Evolutionary conservation across 2,797 vertebrate genomes (phyloP).

Genomic region (Erpetoichthys calabaricus): DNA sequence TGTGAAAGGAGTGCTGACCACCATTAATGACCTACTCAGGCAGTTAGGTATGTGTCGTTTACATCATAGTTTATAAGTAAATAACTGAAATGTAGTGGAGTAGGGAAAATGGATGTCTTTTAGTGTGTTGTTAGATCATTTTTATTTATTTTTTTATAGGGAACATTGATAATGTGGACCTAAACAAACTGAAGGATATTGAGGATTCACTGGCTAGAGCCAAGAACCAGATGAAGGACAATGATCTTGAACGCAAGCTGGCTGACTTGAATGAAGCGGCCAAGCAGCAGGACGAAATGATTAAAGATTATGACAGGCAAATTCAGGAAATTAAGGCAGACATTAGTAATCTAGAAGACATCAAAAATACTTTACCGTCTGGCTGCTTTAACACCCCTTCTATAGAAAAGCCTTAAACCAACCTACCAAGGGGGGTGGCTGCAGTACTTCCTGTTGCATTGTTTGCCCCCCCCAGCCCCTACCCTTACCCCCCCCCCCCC

Average conservation of each 20-base stretch:
- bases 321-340: conserved; percentile 79
- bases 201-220: conserved; percentile 69
- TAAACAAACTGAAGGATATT: conserved; percentile 78
- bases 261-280: conserved; percentile 70
- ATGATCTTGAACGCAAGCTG: conserved; percentile 73
- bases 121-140: too few species aligned
- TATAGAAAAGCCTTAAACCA: conserved; percentile 69
- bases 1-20: conserved; percentile 62
- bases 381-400: conserved; percentile 94
- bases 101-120: not conserved
- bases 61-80: not conserved
- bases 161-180: conserved; percentile 83
- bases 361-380: conserved; percentile 78
- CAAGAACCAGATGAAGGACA: conserved; percentile 72
- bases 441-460: conserved; percentile 21
- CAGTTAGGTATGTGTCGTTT: conserved; percentile 61
- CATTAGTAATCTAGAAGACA: conserved; percentile 87
- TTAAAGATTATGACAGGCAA: conserved; percentile 76
- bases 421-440: conserved; percentile 19
- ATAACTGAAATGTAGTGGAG: too few species aligned
- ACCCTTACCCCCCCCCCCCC: conserved; percentile 33
- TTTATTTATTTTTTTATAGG: conserved; percentile 38
- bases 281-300: conserved; percentile 69
- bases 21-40: conserved; percentile 66
- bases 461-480: conserved; percentile 44